A percentile compares a stretch with the other conserved stretches of the same genome.
phyloP scores from a whole-genome alignment of 2,888 invertebrate genomes.

The Phlogophora meticulosa region DNA sequence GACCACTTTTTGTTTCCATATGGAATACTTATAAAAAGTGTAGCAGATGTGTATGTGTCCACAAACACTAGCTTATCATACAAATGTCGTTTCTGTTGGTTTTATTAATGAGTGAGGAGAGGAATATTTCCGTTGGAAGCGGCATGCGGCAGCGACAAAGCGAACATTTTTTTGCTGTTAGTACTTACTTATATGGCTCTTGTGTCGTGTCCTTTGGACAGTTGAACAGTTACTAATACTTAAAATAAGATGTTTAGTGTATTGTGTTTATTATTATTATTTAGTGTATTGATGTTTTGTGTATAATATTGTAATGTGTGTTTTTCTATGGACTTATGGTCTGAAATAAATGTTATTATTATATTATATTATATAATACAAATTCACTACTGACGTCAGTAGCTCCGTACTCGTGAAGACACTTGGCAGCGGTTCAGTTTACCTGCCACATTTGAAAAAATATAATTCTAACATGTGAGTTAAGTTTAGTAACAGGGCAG shows the following conservation, averaged over 20 bases:
- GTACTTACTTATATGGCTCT: not conserved
- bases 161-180: too few relatives aligned
- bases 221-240: too few relatives aligned
- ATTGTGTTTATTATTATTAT: too few relatives aligned
- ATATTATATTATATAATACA: too few relatives aligned
- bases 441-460: not conserved
- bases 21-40: not conserved
- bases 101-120: not conserved
- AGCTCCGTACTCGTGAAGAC: not conserved
- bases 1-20: slow-evolving; percentile 8
- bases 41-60: not conserved
- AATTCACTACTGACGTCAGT: slow-evolving; percentile 3
- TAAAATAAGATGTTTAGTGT: too few relatives aligned
- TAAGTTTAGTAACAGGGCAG: too few relatives aligned
- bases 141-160: not conserved
- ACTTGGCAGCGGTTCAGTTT: slow-evolving; percentile 5
- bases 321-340: too few relatives aligned
- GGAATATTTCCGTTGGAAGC: not conserved
- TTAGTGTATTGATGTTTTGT: too few relatives aligned
- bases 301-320: too few relatives aligned
- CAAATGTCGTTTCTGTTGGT: not conserved
- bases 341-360: too few relatives aligned
- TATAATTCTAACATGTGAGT: too few relatives aligned
- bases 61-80: not conserved
- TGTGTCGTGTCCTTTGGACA: not conserved